Evolutionary conservation across 2,797 vertebrate species (phyloP), one percentile per base, ranked within the genome.

Genomic region (Eleutherodactylus coqui): DNA sequence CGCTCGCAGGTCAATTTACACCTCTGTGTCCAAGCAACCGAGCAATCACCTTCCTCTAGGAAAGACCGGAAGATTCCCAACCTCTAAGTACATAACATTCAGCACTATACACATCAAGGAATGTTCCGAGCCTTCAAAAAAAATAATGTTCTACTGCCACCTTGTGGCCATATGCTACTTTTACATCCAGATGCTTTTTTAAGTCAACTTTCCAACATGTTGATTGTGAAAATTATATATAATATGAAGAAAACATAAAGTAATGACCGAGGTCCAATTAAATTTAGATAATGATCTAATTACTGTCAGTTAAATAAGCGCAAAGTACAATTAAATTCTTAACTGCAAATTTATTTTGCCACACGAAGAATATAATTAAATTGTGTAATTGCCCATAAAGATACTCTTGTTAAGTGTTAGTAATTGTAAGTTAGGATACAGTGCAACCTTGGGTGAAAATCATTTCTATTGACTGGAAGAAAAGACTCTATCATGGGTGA

Each of bases 301-400:
- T 87, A 87, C 86, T 87, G 82, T 87, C 86, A 87, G 82, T 84
- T 84, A 85, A 85, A 85, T 76, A 84, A 70, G 76, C 27, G 77
- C 82, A 87, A 87, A 87, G 86, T 87, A 69, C 82, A 87, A 87
- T 87, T 87, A 87, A 81, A 87, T 87, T 84, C 82, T 84, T 84
- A 87, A 87, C 86, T 81, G 82, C 82, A 87, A 87, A 87, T 84
- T 75, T 84, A 84, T 81, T 87, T 87, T 87, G 47, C 58, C 82
- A 53, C 82, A 45, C 77, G 80, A 85, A 85, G 86, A 87, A 84
- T 87, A 87, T 87, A 87, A 87, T 87, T 87, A 87, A 87, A 87
- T 87, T 87, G 86, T 87, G 77, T 87, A 87, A 87, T 87, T 87
- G 69, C 82, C 86, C 86, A 87, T 87, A 87, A 87, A 87, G 86